Evolutionary conservation across 2,888 invertebrate species (phyloP), one percentile per base, ranked within the genome.

Genomic region (Tetropium fuscum): DNA sequence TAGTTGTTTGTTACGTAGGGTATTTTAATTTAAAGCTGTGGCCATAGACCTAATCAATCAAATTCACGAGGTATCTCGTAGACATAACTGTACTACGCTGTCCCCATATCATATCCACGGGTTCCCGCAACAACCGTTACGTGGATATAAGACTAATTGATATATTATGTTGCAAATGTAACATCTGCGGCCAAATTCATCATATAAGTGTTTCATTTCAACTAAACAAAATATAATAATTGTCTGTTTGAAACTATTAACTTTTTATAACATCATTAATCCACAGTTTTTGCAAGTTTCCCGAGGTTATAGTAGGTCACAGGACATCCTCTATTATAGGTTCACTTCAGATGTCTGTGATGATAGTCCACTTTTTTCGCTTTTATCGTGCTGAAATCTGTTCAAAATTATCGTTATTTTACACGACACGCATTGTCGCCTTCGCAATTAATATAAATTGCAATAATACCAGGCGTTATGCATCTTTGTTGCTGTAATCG

Each of bases 391-490:
- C 6, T 13, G 20, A 19, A 47, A 3, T 15, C 34, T 20, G 19
- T 18, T n/a, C 27, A 34, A 32, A 47, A 47, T 32, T 19, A 34
- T 11, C 22, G 16, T 19, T 8, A 20, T 11, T 48, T 5, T 10
- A 32, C 13, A 19, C 19, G 16, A 38, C 25, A 57, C 15, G 48
- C 43, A 49, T 47, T 58, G 54, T 53, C 55, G 54, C 48, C 34
- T 58, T 53, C 19, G 53, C 41, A 45, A 51, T 51, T 51, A 40
- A 51, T 51, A 51, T 51, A 40, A 51, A 27, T 38, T 40, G 40
- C 51, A 38, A 51, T 27, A 40, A 27, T 51, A 22, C 34, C 25
- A 20, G n/a, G 5, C 51, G 51, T 27, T 40, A 27, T 48, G 51
- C 40, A 51, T 27, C 38, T 20, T 48, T 36, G 48, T 40, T 40